Conservation (phyloP, 1,140 invertebrate genomes). For the Diabrotica undecimpunctata region DNA sequence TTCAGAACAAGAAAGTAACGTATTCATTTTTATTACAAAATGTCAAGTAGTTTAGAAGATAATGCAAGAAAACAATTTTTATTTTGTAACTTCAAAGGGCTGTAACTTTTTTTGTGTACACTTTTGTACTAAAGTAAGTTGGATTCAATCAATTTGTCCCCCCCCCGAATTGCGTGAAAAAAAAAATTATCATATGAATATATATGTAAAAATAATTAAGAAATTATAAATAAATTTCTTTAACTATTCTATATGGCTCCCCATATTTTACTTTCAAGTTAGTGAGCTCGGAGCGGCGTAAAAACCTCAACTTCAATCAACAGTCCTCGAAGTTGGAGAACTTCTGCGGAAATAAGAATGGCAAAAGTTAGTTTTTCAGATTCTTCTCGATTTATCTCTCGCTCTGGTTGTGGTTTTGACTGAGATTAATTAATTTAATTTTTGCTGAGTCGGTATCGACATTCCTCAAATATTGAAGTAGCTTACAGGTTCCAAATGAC, state of each 20-base stretch:
- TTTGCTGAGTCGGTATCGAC: background rate
- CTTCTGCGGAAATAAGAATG: background rate
- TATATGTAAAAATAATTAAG: no score
- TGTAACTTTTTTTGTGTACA: no score
- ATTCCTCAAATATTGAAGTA: background rate
- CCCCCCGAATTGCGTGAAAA: no score
- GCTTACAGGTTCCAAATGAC: background rate
- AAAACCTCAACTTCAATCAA: constrained; percentile 2
- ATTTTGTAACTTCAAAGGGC: no score
- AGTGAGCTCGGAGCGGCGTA: background rate
- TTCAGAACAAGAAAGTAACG: no score
- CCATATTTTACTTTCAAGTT: constrained; percentile 1
- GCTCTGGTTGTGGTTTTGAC: background rate
- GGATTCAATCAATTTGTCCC: no score
- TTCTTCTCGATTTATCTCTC: background rate
- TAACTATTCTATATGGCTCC: background rate
- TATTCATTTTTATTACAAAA: no score
- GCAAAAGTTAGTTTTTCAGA: background rate
- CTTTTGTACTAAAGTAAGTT: no score
- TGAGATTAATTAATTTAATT: constrained; percentile 3
- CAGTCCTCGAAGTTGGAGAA: constrained; percentile 1
- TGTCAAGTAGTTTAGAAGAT: no score
- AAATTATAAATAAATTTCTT: no score
- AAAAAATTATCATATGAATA: no score
- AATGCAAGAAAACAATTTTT: no score